These are phyloP conservation scores for Gisinianus flammeolus DNA, from an alignment of 2,888 invertebrate species.

Conservation along the genomic window DNA sequence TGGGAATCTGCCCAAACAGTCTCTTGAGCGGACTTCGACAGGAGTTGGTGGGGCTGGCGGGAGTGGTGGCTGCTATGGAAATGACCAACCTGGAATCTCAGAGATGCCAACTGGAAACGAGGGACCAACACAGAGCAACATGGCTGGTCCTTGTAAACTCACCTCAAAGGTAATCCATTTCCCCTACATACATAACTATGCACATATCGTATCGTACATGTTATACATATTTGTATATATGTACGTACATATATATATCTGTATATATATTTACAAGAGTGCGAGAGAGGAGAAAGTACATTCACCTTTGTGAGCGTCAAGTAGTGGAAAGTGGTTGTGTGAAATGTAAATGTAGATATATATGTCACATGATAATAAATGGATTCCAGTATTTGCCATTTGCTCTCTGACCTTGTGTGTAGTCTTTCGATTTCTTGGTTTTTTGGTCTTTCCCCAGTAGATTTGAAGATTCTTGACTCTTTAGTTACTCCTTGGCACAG, in stretches of 20 bases:
- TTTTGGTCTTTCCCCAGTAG: background rate
- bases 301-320: background rate
- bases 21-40: conserved; percentile 6
- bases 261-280: too few relatives aligned
- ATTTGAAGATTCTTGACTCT: conserved; percentile 25
- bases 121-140: conserved; percentile 38
- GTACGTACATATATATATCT: too few relatives aligned
- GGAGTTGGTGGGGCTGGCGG: background rate
- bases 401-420: background rate
- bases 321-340: too few relatives aligned
- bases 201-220: background rate
- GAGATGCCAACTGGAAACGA: conserved; percentile 31
- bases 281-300: background rate
- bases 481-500: conserved; percentile 13
- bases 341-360: too few relatives aligned
- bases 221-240: too few relatives aligned
- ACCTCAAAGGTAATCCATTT: conserved; percentile 48
- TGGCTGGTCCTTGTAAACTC: conserved; percentile 46
- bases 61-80: background rate
- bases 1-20: conserved; percentile 27
- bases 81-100: background rate
- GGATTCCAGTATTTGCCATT: too few relatives aligned
- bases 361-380: too few relatives aligned
- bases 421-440: background rate
- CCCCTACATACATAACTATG: background rate